Percentiles rank a stretch among this genome's conserved stretches.
Conservation (phyloP, 2,797 vertebrate species). For the Tokudaia tokunoshimensis region DNA sequence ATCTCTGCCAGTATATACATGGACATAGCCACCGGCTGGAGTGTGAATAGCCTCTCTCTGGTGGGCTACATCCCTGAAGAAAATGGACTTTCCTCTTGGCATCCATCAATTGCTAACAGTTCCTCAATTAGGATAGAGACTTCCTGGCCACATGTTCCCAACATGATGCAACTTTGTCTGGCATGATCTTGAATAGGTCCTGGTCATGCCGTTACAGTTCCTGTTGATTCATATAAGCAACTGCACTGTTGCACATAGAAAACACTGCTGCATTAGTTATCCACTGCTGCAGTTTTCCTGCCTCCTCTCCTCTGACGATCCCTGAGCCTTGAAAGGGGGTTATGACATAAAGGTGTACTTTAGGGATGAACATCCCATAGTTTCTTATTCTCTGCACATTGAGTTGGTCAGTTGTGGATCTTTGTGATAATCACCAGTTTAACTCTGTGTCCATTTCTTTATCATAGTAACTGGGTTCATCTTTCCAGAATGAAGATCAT, state of each 20-base stretch:
- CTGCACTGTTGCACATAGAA: neutral
- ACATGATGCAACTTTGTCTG: neutral
- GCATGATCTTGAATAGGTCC: neutral
- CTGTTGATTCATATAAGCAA: neutral
- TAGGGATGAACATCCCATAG: neutral
- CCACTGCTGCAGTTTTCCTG: no score
- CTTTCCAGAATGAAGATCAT: conserved; percentile 10
- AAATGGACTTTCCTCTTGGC: neutral
- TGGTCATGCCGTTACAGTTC: neutral
- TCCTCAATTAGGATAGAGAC: neutral
- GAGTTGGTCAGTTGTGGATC: neutral
- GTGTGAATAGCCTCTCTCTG: no score
- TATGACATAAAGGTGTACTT: neutral
- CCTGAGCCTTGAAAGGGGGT: neutral
- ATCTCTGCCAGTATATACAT: neutral
- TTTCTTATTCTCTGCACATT: neutral
- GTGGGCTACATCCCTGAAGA: no score
- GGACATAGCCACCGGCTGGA: neutral
- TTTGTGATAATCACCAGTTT: neutral
- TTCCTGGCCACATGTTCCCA: neutral
- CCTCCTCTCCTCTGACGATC: no score
- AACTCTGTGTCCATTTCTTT: neutral
- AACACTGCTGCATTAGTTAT: no score
- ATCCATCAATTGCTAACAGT: neutral
- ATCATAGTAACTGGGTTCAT: neutral